These are phyloP conservation scores for Gallinago paraguaiae DNA, from an alignment of 2,113 vertebrate species.

Conservation along the genomic window DNA sequence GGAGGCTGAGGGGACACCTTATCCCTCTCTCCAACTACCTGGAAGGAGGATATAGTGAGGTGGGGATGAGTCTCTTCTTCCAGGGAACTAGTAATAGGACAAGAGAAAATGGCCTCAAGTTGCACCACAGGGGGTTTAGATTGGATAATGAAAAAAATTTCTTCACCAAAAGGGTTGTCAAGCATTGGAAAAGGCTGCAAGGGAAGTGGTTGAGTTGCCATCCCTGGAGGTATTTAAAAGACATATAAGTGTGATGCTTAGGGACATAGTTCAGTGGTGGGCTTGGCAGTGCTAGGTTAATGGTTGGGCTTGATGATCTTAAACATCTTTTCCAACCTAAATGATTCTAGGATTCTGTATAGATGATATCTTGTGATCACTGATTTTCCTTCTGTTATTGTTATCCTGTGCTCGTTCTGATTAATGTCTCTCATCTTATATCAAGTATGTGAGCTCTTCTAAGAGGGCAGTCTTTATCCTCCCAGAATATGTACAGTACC, in stretches of 20 bases:
- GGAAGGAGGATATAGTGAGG: neutral
- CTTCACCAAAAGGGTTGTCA: neutral
- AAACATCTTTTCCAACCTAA: neutral
- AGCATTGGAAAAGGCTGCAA: neutral
- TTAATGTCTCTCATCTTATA: neutral
- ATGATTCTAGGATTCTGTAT: neutral
- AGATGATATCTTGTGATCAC: neutral
- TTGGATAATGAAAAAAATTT: neutral
- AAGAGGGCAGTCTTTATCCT: neutral
- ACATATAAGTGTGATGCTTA: neutral
- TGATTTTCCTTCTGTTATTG: neutral
- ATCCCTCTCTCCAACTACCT: neutral
- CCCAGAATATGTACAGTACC: neutral
- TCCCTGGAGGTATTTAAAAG: neutral
- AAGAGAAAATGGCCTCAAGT: neutral
- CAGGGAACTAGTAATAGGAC: neutral
- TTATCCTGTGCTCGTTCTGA: neutral
- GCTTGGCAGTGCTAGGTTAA: neutral
- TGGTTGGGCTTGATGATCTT: rapidly evolving
- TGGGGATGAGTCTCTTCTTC: neutral
- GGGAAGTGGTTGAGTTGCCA: neutral
- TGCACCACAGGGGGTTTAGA: neutral
- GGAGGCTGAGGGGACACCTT: neutral
- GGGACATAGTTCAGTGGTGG: neutral
- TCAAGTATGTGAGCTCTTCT: neutral